These are phyloP conservation scores for Pterocles gutturalis DNA, from an alignment of 2,113 vertebrate species.

Conservation along the genomic window DNA sequence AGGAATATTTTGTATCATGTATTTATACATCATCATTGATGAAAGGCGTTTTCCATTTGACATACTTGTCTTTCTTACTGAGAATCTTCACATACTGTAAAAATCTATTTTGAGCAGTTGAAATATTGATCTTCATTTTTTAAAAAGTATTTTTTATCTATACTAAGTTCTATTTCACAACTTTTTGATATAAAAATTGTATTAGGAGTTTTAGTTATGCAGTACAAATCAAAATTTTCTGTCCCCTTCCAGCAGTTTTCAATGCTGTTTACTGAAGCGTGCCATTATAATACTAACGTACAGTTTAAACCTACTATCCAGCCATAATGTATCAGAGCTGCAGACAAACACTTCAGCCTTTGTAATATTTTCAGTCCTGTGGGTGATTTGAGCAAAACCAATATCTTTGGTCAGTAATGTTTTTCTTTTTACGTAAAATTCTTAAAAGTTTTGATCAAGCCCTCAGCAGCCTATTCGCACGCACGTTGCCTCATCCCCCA, in stretches of 20 bases:
- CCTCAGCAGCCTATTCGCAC: not conserved
- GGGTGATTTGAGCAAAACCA: not conserved
- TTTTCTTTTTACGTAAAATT: not conserved
- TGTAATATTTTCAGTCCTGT: not conserved
- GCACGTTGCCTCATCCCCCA: not conserved
- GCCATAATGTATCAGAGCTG: not conserved
- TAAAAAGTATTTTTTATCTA: not conserved
- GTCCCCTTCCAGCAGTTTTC: not conserved
- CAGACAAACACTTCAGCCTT: not conserved
- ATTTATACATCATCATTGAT: not conserved
- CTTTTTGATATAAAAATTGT: not conserved
- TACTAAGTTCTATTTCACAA: not conserved
- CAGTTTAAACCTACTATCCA: not conserved
- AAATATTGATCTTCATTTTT: not conserved
- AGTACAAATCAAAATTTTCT: not conserved
- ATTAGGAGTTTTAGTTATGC: not conserved
- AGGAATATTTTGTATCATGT: not conserved
- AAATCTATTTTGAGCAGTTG: not conserved
- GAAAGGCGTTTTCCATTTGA: not conserved
- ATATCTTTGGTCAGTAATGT: not conserved
- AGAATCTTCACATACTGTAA: not conserved
- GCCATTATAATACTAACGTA: not conserved
- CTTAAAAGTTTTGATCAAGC: not conserved
- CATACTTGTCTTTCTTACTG: slow-evolving; percentile 6
- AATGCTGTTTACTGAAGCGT: not conserved